These are phyloP conservation scores for Neosalanx taihuensis DNA, from an alignment of 2,797 vertebrate genomes.

Conservation along the genomic window DNA sequence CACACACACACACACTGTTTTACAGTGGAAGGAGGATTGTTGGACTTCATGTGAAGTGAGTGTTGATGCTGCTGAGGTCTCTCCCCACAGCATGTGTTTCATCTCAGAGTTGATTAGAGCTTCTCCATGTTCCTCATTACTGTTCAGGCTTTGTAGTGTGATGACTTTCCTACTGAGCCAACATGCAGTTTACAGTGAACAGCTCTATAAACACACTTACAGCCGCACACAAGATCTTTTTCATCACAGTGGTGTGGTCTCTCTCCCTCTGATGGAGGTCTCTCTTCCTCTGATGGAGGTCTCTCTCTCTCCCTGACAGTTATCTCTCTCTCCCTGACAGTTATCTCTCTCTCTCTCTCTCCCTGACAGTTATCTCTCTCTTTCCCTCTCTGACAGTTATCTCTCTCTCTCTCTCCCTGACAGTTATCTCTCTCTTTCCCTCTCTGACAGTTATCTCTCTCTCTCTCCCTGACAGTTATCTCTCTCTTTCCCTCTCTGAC, in stretches of 20 bases:
- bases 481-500: too few species aligned
- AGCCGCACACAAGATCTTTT: constrained; percentile 44
- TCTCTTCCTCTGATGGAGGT: background rate
- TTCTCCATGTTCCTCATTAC: constrained; percentile 48
- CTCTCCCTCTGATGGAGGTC: constrained; percentile 28
- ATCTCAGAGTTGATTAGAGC: constrained; percentile 44
- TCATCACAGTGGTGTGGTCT: constrained; percentile 62
- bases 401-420: too few species aligned
- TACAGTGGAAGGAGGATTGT: too few species aligned
- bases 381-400: too few species aligned
- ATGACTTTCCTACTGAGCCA: constrained; percentile 49
- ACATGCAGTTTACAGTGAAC: constrained; percentile 49
- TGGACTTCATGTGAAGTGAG: constrained; percentile 9
- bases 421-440: too few species aligned
- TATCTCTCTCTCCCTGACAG: too few species aligned
- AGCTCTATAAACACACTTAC: constrained; percentile 57
- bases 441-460: too few species aligned
- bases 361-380: too few species aligned
- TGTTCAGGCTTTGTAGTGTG: constrained; percentile 49
- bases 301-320: too few species aligned
- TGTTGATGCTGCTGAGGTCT: constrained; percentile 31
- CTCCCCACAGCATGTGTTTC: constrained; percentile 36
- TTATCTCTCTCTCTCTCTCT: too few species aligned
- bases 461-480: too few species aligned
- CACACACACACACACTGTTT: too few species aligned